Base-by-base conservation (phyloP, 2,797 vertebrate species). In the Loris lydekkerianus region DNA sequence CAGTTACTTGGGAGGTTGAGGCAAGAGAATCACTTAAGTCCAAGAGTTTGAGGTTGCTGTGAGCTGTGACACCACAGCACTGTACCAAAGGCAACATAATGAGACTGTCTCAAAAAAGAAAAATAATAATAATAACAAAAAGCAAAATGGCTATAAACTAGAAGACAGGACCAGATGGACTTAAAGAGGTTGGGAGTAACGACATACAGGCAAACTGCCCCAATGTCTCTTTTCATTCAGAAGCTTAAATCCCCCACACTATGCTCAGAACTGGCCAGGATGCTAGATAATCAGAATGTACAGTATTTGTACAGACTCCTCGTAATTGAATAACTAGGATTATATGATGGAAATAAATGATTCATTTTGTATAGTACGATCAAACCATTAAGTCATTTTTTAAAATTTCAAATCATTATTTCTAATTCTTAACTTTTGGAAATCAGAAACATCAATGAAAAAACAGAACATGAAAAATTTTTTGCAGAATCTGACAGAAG, bases 371-470 rank as follows among this genome's bases (percentile, higher is more conserved):
- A 89, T 9, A 13, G 7, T 27, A 53, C 53, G 18, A 65, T 65
- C 37, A 92, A 73, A 76, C 8, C 56, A 53, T 53, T 15, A 53
- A 14, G 13, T 53, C 49, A 14, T 14, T 53, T 46, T 46, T 46
- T 53, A 14, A 2, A 49, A 53, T 53, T 53, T 69, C 67, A 69
- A 69, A 69, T 17, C 40, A 78, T 80, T 83, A 90, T 76, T 80
- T 37, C 58, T 27, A 46, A 73, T 73, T 29, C 43, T 91, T 37
- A 70, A 80, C 10, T 65, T 84, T 29, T 40, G 9, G 43, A 86
- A 87, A 85, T 84, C n/a, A 84, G 67, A 96, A 93, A 84, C 9
- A 23, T 61, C 29, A 88, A 17, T 93, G 83, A 88, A 46, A 77
- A 73, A 87, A 70, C 11, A 77, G 78, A 91, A 73, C 7, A 80